These are phyloP conservation scores for Microcaecilia unicolor DNA, from an alignment of 2,797 vertebrate genomes.

Conservation along the genomic window DNA sequence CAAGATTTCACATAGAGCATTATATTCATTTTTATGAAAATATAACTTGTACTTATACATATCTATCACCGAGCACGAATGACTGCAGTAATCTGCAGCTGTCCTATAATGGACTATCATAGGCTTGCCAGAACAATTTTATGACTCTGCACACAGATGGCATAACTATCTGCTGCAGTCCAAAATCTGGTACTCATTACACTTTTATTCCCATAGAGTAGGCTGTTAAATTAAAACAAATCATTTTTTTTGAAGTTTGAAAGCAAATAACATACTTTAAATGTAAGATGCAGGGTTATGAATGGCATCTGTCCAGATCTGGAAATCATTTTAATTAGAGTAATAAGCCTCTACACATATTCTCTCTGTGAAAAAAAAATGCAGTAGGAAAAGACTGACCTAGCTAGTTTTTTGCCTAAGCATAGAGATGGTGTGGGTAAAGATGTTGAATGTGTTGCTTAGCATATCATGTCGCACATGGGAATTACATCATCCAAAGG, in stretches of 20 bases:
- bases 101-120: neutral
- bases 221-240: neutral
- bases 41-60: neutral
- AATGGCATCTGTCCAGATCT: neutral
- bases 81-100: no score
- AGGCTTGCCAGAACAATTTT: neutral
- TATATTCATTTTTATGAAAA: neutral
- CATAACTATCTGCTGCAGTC: neutral
- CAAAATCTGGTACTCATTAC: neutral
- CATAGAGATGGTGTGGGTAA: no score
- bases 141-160: neutral
- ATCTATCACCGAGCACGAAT: neutral
- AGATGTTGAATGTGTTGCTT: no score
- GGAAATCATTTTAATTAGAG: neutral
- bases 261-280: neutral
- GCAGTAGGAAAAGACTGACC: no score
- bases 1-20: no score
- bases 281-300: neutral
- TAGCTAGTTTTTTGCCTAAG: no score
- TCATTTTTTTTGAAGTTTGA: no score
- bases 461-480: no score
- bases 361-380: no score
- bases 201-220: neutral
- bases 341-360: no score
- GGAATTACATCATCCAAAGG: neutral